These are phyloP conservation scores for Nixonia krombeini DNA, from an alignment of 1,140 invertebrate species.

Conservation along the genomic window DNA sequence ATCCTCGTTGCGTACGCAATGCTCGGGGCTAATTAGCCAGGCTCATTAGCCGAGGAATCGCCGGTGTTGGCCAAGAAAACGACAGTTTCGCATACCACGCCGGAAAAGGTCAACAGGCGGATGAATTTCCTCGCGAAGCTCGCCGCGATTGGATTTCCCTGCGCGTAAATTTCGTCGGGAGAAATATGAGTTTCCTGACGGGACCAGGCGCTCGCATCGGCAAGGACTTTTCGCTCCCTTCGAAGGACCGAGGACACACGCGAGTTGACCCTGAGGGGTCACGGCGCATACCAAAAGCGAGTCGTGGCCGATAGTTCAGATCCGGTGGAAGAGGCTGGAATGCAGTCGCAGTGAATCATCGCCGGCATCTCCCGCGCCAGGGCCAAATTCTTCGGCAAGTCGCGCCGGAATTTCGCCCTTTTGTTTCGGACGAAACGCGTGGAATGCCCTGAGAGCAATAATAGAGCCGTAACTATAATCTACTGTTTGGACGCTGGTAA, in stretches of 20 bases:
- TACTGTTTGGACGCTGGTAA: too few species aligned
- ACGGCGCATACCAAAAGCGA: conserved; percentile 16
- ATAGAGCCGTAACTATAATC: conserved; percentile 1
- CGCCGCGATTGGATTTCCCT: background rate
- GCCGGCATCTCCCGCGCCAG: conserved; percentile 16
- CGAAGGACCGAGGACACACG: background rate
- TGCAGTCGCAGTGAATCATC: conserved; percentile 56
- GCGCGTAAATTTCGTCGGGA: background rate
- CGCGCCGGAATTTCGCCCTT: conserved; percentile 4
- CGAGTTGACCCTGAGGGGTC: background rate
- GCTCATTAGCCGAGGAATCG: conserved; percentile 14
- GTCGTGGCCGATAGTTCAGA: background rate
- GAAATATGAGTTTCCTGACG: too few species aligned
- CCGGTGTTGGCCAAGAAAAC: background rate
- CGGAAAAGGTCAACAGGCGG: too few species aligned
- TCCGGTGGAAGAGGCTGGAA: conserved; percentile 28
- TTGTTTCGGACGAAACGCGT: conserved; percentile 4
- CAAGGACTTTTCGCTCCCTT: background rate
- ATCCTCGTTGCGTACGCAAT: conserved; percentile 15
- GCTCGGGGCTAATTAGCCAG: background rate
- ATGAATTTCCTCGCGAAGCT: background rate
- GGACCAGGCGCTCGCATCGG: too few species aligned
- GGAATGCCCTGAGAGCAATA: conserved; percentile 5
- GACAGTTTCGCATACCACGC: too few species aligned
- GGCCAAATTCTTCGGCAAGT: conserved; percentile 21